These are phyloP conservation scores for Sphaerophoria taeniata DNA, from an alignment of 2,888 invertebrate species.

Conservation along the genomic window DNA sequence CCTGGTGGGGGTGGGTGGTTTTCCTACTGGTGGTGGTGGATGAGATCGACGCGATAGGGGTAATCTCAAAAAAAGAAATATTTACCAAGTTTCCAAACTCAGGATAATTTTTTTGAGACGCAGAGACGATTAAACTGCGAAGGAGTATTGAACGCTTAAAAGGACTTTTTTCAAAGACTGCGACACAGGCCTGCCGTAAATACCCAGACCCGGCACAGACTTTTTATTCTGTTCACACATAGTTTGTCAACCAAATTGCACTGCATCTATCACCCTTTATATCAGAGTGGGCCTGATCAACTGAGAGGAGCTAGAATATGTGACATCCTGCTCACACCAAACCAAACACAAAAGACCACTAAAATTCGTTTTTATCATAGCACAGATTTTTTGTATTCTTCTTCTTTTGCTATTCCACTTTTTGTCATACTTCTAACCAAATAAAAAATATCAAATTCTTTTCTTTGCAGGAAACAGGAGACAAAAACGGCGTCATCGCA, in stretches of 20 bases:
- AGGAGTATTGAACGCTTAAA: too few species aligned
- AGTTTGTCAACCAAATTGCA: constrained; percentile 18
- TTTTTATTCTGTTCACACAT: constrained; percentile 26
- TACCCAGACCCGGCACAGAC: background rate
- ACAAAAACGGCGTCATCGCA: too few species aligned
- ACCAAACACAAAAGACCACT: constrained; percentile 27
- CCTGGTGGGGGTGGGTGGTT: constrained; percentile 36
- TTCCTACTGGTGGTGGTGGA: background rate
- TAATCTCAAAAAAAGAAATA: background rate
- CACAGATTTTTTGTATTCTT: constrained; percentile 32
- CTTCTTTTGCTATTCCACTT: background rate
- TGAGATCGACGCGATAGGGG: too few species aligned
- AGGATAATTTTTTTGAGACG: too few species aligned
- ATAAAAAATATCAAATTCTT: background rate
- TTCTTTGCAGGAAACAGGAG: constrained; percentile 39
- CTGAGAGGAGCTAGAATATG: background rate
- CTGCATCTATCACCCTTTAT: too few species aligned
- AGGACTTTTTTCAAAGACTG: too few species aligned
- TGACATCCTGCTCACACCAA: background rate
- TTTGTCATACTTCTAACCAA: background rate
- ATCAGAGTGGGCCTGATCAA: background rate
- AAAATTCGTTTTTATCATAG: constrained; percentile 39
- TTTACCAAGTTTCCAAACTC: background rate
- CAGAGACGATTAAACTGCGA: too few species aligned
- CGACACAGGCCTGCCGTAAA: too few species aligned